phyloP scores from a whole-genome alignment of 2,113 vertebrate genomes.

The Trachemys scripta region DNA sequence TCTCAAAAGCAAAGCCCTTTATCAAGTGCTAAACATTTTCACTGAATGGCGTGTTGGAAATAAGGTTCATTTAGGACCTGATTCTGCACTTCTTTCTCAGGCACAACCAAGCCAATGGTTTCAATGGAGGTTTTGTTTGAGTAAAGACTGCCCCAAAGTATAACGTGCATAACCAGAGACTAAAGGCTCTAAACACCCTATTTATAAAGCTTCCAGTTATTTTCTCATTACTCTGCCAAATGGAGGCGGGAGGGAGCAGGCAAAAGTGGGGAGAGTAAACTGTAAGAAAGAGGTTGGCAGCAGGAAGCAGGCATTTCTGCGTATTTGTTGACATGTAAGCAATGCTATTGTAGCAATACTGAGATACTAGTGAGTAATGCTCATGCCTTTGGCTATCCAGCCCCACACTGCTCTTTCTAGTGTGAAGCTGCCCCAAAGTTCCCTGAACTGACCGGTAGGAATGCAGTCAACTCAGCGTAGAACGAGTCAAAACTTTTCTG shows the following conservation, averaged over 20 bases:
- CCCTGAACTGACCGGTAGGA: neutral
- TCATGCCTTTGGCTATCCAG: neutral
- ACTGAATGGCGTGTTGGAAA: neutral
- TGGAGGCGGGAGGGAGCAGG: rapidly evolving
- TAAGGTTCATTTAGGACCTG: rapidly evolving
- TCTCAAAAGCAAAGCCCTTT: neutral
- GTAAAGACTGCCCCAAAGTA: neutral
- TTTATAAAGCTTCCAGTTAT: neutral
- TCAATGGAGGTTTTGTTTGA: neutral
- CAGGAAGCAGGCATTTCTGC: neutral
- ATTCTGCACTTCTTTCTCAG: neutral
- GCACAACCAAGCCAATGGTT: neutral
- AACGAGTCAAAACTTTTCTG: neutral
- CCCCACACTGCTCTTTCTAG: neutral
- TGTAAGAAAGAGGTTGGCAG: neutral
- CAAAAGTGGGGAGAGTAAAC: neutral
- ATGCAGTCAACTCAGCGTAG: neutral
- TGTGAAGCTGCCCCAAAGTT: neutral
- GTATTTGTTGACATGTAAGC: neutral
- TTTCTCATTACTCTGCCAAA: neutral
- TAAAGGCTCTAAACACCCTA: rapidly evolving
- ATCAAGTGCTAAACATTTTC: neutral
- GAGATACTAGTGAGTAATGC: neutral
- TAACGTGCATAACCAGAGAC: neutral
- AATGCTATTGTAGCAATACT: neutral